Evolutionary conservation across 2,113 vertebrate genomes (phyloP).

Genomic region (Eptatretus burgeri): DNA sequence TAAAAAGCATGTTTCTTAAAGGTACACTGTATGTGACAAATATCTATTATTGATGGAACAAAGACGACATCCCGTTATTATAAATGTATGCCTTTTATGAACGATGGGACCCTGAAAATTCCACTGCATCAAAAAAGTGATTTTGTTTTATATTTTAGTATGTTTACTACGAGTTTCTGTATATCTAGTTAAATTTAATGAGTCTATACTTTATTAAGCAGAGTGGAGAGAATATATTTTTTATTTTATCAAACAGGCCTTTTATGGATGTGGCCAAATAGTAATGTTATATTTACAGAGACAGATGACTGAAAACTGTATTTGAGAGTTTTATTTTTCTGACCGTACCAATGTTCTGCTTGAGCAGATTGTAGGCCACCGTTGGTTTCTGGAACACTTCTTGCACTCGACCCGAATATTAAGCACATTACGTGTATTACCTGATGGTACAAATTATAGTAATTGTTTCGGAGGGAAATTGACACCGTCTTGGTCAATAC

Average conservation of each 20-base stretch:
- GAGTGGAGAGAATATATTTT: slow-evolving; percentile 1
- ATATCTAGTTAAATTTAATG: slow-evolving; percentile 7
- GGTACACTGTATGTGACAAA: slow-evolving; percentile 6
- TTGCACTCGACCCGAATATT: too few species aligned
- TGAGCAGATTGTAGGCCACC: neutral
- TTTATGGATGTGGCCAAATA: slow-evolving; percentile 6
- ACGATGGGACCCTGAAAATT: neutral
- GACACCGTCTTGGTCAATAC: too few species aligned
- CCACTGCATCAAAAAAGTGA: slow-evolving; percentile 2
- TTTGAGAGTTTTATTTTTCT: slow-evolving; percentile 4
- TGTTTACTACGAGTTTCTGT: slow-evolving; percentile 5
- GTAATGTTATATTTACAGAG: slow-evolving; percentile 6
- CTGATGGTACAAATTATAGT: too few species aligned
- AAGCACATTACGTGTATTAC: too few species aligned
- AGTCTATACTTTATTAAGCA: slow-evolving; percentile 6
- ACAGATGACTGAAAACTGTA: slow-evolving; percentile 3
- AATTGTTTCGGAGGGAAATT: too few species aligned
- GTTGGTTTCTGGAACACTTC: too few species aligned
- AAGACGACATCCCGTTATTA: neutral
- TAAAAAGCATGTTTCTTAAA: slow-evolving; percentile 2
- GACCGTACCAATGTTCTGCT: slow-evolving; percentile 1
- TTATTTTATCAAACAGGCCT: slow-evolving; percentile 6
- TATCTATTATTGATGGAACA: slow-evolving; percentile 4
- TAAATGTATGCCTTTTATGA: neutral
- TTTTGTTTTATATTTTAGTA: slow-evolving; percentile 6